Evolutionary conservation across 1,140 invertebrate species (phyloP).

Genomic region (Drosophila melanogaster): Release_6_plus_ISO1_MT NT_033779.5:5691001-5691500

Average conservation of each 20-base stretch:
- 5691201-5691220: constrained; percentile 6
- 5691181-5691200: constrained; percentile 32
- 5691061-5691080: constrained; percentile 19
- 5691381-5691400: constrained; percentile 56
- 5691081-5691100: constrained; percentile 31
- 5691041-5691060: constrained; percentile 22
- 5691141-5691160: constrained; percentile 13
- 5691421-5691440: constrained; percentile 11
- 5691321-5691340: constrained; percentile 34
- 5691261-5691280: constrained; percentile 74
- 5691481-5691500: constrained; percentile 32
- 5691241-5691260: constrained; percentile 60
- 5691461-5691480: constrained; percentile 25
- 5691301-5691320: constrained; percentile 55
- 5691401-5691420: constrained; percentile 16
- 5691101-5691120: constrained; percentile 1
- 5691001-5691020: constrained; percentile 31
- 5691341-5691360: neutral
- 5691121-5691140: constrained; percentile 10
- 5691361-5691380: constrained; percentile 15
- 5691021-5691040: constrained; percentile 26
- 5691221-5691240: constrained; percentile 22
- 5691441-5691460: constrained; percentile 35
- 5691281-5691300: constrained; percentile 39
- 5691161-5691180: constrained; percentile 57